Percentiles rank a stretch among this genome's conserved stretches.
Evolutionary conservation across 1,140 invertebrate genomes (phyloP).

Genomic region (Pygmarrhopalites habei): DNA sequence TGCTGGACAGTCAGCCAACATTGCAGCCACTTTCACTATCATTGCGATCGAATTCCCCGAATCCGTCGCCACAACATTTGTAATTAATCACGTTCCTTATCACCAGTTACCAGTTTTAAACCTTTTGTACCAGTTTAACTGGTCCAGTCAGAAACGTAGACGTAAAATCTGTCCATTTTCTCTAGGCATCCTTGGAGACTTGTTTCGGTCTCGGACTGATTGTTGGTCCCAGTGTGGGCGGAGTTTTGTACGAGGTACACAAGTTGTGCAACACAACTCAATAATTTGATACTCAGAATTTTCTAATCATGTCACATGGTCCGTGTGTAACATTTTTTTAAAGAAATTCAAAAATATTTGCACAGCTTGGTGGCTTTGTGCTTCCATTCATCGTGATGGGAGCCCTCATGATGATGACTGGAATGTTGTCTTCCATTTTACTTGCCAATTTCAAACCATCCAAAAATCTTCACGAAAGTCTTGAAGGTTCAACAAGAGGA

Average conservation of each 20-base stretch:
- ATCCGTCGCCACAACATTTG: conserved; percentile 53
- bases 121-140: too few species aligned
- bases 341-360: conserved; percentile 14
- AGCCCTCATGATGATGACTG: conserved; percentile 47
- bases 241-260: conserved; percentile 61
- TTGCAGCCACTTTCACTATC: conserved; percentile 54
- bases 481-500: not conserved
- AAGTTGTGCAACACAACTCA: not conserved
- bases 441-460: not conserved
- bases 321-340: not conserved
- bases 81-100: conserved; percentile 40
- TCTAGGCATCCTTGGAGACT: conserved; percentile 74
- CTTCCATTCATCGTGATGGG: conserved; percentile 57
- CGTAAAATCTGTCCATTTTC: too few species aligned
- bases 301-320: not conserved
- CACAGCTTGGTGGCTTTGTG: conserved; percentile 51
- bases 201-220: conserved; percentile 71
- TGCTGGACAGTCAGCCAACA: conserved; percentile 51
- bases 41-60: conserved; percentile 58
- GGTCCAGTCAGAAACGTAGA: too few species aligned
- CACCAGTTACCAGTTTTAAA: too few species aligned
- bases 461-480: not conserved
- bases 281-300: not conserved
- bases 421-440: conserved; percentile 45
- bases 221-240: conserved; percentile 68